Percentiles rank a stretch among this genome's conserved stretches.
These are phyloP conservation scores for Plutella xylostella DNA, from an alignment of 2,888 invertebrate genomes.

Conservation along the genomic window DNA sequence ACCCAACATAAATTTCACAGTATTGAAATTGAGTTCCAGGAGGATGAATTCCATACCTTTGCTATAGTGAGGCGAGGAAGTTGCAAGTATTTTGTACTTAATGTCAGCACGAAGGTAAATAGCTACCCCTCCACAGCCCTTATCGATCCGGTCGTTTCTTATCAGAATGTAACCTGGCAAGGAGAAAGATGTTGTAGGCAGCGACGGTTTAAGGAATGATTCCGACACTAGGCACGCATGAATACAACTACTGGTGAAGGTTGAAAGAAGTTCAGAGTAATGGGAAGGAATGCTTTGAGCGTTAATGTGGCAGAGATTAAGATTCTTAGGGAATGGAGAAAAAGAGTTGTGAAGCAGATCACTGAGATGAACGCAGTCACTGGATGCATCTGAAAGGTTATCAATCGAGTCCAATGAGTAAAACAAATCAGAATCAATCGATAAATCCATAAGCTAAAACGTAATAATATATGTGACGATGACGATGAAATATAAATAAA, in stretches of 20 bases:
- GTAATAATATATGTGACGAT: too few species aligned
- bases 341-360: too few species aligned
- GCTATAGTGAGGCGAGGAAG: neutral
- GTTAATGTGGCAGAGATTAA: conserved; percentile 6
- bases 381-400: too few species aligned
- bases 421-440: too few species aligned
- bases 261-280: neutral
- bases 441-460: too few species aligned
- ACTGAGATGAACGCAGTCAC: too few species aligned
- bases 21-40: conserved; percentile 6
- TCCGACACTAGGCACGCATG: conserved; percentile 10
- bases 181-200: neutral
- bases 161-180: conserved; percentile 5
- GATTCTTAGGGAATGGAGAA: too few species aligned
- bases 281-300: conserved; percentile 9
- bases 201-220: conserved; percentile 11
- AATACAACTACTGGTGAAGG: conserved; percentile 1
- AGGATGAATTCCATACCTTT: conserved; percentile 7
- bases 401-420: too few species aligned
- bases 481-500: too few species aligned
- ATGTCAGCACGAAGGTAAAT: conserved; percentile 9
- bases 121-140: conserved; percentile 9
- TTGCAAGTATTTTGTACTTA: neutral
- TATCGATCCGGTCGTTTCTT: conserved; percentile 5
- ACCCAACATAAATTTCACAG: conserved; percentile 9